A percentile compares a stretch with the other conserved stretches of the same genome.
These are phyloP conservation scores for Alosa alosa DNA, from an alignment of 2,113 vertebrate genomes.

Conservation along the genomic window DNA sequence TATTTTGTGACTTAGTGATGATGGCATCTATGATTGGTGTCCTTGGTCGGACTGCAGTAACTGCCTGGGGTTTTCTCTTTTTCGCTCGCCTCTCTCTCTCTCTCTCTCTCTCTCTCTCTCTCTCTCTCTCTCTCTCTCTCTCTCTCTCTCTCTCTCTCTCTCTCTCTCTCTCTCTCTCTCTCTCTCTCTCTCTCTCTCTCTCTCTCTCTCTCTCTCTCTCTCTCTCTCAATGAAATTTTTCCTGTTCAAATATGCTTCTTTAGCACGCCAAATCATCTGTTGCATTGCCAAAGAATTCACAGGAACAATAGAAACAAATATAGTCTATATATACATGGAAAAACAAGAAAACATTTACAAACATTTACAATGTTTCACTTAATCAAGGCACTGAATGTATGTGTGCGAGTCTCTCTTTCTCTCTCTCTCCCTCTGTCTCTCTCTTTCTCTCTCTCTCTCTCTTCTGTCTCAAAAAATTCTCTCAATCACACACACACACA, in stretches of 20 bases:
- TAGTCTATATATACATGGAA: no score
- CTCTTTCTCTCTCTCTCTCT: background rate
- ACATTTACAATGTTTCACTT: no score
- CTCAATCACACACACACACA: background rate
- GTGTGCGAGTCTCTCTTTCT: background rate
- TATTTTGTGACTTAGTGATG: background rate
- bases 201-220: conserved; percentile 49
- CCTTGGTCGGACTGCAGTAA: conserved; percentile 63
- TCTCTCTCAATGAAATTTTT: background rate
- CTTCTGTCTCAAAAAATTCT: background rate
- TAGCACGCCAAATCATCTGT: no score
- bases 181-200: conserved; percentile 39
- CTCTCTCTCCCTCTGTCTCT: background rate
- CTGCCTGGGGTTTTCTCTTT: conserved; percentile 36
- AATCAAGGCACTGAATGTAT: no score
- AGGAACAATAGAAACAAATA: no score
- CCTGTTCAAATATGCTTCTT: no score
- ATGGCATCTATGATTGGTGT: conserved; percentile 46
- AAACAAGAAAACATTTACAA: no score
- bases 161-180: conserved; percentile 36
- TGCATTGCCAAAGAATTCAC: no score
- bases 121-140: background rate
- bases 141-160: conserved; percentile 7
- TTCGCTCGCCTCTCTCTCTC: conserved; percentile 20
- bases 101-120: conserved; percentile 40